Conservation (phyloP, 2,797 vertebrate genomes). For the Hoplostethus atlanticus region DNA sequence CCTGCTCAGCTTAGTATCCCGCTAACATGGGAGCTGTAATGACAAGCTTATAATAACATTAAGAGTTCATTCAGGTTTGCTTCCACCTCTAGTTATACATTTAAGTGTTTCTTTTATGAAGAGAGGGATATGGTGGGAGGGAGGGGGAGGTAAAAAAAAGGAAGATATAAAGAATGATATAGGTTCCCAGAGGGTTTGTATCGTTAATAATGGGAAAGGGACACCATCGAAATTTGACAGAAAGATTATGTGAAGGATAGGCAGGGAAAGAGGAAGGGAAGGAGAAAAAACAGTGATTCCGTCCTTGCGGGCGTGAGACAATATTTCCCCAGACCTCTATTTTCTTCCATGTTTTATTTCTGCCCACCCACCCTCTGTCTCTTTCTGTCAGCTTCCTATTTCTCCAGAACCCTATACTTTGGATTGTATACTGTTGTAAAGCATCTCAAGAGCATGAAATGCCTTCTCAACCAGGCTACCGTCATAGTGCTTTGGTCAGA, state of each 20-base stretch:
- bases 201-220: constrained; percentile 19
- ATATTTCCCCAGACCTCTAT: constrained; percentile 56
- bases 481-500: constrained; percentile 46
- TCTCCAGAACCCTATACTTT: constrained; percentile 62
- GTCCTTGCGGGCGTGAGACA: constrained; percentile 48
- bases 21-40: constrained; percentile 19
- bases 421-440: constrained; percentile 69
- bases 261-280: constrained; percentile 22
- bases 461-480: constrained; percentile 66
- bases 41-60: background rate
- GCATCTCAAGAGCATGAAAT: constrained; percentile 71
- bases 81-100: no score
- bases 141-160: constrained; percentile 1
- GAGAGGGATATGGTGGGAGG: background rate
- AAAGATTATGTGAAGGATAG: constrained; percentile 10
- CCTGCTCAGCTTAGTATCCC: constrained; percentile 27
- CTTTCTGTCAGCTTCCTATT: constrained; percentile 47
- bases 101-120: background rate
- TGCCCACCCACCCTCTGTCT: constrained; percentile 20
- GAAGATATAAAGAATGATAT: background rate
- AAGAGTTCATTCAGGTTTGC: background rate
- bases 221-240: background rate
- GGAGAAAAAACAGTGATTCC: constrained; percentile 40
- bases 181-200: background rate
- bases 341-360: constrained; percentile 42